Evolutionary conservation across 2,797 vertebrate genomes (phyloP), one percentile per base, ranked within the genome.

Genomic region (Gymnopithys bicolor): DNA sequence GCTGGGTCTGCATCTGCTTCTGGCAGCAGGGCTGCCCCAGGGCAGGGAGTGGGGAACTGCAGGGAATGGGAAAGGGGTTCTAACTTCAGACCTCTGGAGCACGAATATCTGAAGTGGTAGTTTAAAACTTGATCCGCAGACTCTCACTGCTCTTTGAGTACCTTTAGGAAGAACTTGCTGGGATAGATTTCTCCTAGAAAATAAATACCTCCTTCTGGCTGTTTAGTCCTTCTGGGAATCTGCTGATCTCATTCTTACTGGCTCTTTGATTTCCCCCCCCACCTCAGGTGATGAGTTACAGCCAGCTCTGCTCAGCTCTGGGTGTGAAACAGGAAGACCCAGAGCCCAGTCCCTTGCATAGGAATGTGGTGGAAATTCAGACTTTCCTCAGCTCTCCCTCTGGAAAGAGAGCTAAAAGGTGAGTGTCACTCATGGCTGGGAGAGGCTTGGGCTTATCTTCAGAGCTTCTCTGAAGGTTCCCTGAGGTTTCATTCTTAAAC

Each of bases 371-470:
- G 22, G 99, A 99, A 80, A 97, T 99, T 64, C 98, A 98, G 68
- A 95, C 98, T 74, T 99, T 99, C 94, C 98, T 99, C 55, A 98
- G 98, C 70, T 99, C 99, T 69, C 99, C 99, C 9, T 98, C 98
- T 15, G 98, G 98, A 89, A 98, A 98, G 78, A 99, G 97, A 92
- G 97, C 97, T 89, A 99, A 99, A 95, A 98, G 99, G 98, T 19
- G 5, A 90, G 80, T 87, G 18, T 35, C 53, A 56, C 19, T 79
- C 15, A 2, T 18, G 10, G 11, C 68, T 83, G 33, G 37, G 37
- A 32, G 30, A 53, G 30, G 11, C 52, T 53, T 11, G 19, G 52
- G 52, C 52, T 53, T 32, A 12, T 32, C 51, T 53, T 32, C 52
- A 53, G 52, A 91, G 59, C 67, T 24, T 48, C 39, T 45, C 49